These are phyloP conservation scores for Harpalus rubripes DNA, from an alignment of 2,888 invertebrate species.

Conservation along the genomic window DNA sequence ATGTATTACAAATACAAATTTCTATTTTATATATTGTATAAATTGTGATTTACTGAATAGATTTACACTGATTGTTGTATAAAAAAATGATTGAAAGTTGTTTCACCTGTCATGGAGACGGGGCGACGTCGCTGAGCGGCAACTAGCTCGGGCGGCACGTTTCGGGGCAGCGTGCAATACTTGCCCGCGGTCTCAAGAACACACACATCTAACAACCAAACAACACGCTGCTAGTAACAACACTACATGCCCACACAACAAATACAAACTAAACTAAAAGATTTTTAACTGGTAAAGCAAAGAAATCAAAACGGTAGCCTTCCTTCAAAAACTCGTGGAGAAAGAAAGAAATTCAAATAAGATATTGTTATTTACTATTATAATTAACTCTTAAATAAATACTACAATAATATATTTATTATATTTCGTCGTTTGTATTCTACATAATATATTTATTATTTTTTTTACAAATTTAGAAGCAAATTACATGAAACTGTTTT, in stretches of 20 bases:
- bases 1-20: no score
- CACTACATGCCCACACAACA: conserved; percentile 73
- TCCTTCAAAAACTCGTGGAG: not conserved
- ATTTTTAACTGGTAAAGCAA: conserved; percentile 4
- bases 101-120: conserved; percentile 81
- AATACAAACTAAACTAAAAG: conserved; percentile 23
- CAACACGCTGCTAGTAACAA: conserved; percentile 70
- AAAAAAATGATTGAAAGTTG: conserved; percentile 1
- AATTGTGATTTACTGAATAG: no score
- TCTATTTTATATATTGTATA: no score
- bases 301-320: conserved; percentile 18
- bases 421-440: no score
- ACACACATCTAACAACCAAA: conserved; percentile 73
- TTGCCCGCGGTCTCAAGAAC: conserved; percentile 81
- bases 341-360: no score
- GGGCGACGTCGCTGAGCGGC: conserved; percentile 80
- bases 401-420: no score
- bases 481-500: no score
- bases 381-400: no score
- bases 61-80: not conserved
- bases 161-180: conserved; percentile 79
- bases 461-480: no score
- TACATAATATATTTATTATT: no score
- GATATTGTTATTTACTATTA: no score
- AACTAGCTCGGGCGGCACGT: conserved; percentile 78